A percentile compares a stretch with the other conserved stretches of the same genome.
Conservation (phyloP, 92 coral and sea anemone species). For the Anthopleura xanthogrammica region DNA sequence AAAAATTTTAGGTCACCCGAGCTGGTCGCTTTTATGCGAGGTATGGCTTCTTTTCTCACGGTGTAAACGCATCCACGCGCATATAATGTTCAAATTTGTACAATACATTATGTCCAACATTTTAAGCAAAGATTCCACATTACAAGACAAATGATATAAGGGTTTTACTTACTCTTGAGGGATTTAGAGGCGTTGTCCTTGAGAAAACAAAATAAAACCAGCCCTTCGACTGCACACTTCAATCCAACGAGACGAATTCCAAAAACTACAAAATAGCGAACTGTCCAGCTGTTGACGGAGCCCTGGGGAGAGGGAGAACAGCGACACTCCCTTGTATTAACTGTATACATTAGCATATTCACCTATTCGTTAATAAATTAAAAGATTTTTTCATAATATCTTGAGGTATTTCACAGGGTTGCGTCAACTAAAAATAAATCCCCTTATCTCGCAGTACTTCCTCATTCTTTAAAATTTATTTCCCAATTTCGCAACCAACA, state of each 20-base stretch:
- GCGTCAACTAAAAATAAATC: background rate
- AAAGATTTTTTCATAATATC: background rate
- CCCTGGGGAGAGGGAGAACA: background rate
- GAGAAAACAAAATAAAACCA: slow-evolving; percentile 1
- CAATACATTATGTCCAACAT: background rate
- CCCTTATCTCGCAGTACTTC: background rate
- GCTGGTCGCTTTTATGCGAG: background rate
- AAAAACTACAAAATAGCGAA: background rate
- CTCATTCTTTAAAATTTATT: too few relatives aligned
- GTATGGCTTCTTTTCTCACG: background rate
- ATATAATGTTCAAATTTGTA: background rate
- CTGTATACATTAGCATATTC: background rate
- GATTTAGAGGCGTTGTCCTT: slow-evolving; percentile 13
- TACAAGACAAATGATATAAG: background rate
- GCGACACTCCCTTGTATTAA: background rate
- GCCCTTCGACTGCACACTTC: slow-evolving; percentile 11
- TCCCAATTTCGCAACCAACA: background rate
- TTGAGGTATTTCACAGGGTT: background rate
- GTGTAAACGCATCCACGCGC: background rate
- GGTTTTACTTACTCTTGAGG: background rate
- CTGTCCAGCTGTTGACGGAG: background rate
- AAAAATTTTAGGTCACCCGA: too few relatives aligned
- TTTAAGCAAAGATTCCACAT: background rate
- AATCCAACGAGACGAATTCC: background rate
- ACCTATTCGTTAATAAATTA: background rate